Base-by-base conservation (phyloP, 2,888 invertebrate species). In the Chrysopilus asiliformis region DNA sequence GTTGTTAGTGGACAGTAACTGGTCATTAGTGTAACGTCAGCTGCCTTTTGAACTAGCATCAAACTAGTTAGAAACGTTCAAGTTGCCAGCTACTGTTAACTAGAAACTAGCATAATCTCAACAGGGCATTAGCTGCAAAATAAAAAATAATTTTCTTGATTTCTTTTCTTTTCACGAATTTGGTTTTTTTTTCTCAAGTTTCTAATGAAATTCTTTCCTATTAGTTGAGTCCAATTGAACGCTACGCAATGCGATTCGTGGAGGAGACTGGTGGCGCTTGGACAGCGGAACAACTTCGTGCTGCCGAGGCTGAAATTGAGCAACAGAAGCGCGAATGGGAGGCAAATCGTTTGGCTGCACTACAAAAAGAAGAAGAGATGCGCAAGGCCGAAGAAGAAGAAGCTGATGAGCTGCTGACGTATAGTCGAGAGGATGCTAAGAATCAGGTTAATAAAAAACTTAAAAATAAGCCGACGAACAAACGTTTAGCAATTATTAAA, bases 211-310 rank as follows among this genome's bases (percentile, higher is more conserved):
- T n/a, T n/a, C n/a, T n/a, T n/a, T n/a, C n/a, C n/a, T n/a, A n/a
- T n/a, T n/a, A 97, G 94, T 65, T 97, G 43, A 82, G 83, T 22
- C 89, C 93, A 2, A 80, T 98, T 43, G 97, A 98, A 66, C 76
- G 83, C 36, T 97, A 94, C 65, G 97, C 97, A 12, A 86, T 97
- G 76, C 74, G 77, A 15, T 81, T 89, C 55, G 81, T 95, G 49
- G 97, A 97, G 65, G 75, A 79, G 48, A 81, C 86, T 38, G 76
- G 78, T 14, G 68, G 68, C 2, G 74, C 73, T n/a, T 78, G 76
- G 68, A 79, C 80, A 12, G 83, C 84, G 1, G 91, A 93, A 53
- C 89, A 91, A 51, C 57, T 87, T 24, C 79, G 81, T 10, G 82
- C 80, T 26, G 93, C 91, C 12, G 90, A 91, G 60, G 84, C 82